Conservation (phyloP, 2,888 invertebrate genomes). For the Tiliacea citrago region DNA sequence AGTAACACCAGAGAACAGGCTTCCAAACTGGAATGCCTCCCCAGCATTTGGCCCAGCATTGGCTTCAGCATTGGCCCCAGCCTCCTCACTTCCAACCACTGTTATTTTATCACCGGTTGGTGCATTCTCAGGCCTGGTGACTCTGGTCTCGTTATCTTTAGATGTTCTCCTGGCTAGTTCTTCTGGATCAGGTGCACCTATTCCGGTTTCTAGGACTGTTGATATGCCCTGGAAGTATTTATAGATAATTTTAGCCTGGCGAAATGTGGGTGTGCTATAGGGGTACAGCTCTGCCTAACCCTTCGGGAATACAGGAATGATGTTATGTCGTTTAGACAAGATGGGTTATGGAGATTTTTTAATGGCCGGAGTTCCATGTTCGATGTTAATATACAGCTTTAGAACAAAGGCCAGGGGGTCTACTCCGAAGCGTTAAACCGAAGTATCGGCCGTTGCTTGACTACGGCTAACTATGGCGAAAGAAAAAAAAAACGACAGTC, state of each 20-base stretch:
- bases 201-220: slow-evolving; percentile 94
- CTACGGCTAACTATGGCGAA: no score
- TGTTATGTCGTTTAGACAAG: no score
- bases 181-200: slow-evolving; percentile 96
- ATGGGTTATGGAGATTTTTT: not conserved
- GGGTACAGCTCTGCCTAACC: not conserved
- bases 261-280: not conserved
- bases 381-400: not conserved
- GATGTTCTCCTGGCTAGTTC: slow-evolving; percentile 91
- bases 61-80: slow-evolving; percentile 50
- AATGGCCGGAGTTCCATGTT: not conserved
- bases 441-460: no score
- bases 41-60: slow-evolving; percentile 57
- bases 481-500: no score
- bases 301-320: no score
- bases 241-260: not conserved
- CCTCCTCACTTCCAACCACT: slow-evolving; percentile 52
- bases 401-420: no score
- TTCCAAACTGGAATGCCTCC: slow-evolving; percentile 90
- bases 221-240: slow-evolving; percentile 92
- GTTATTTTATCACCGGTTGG: slow-evolving; percentile 37
- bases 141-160: slow-evolving; percentile 64
- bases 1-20: slow-evolving; percentile 92
- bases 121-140: slow-evolving; percentile 25
- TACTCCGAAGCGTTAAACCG: no score